These are phyloP conservation scores for Drosophila pseudoobscura DNA, from an alignment of 1,140 invertebrate species.

Conservation along the genomic window DNA sequence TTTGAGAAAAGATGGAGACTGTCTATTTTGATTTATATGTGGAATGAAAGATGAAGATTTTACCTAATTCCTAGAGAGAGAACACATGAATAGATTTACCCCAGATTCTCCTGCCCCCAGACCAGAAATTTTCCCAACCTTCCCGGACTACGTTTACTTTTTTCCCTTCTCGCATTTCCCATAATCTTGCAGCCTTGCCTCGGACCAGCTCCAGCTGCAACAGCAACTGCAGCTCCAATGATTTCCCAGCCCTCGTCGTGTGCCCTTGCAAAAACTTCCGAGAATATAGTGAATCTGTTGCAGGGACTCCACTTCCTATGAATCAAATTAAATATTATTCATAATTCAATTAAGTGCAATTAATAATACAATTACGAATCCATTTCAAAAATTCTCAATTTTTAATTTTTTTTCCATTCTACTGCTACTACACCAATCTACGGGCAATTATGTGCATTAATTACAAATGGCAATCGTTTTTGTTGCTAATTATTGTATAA, in stretches of 20 bases:
- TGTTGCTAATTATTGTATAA: conserved; percentile 74
- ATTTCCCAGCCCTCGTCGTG: conserved; percentile 36
- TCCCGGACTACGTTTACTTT: conserved; percentile 6
- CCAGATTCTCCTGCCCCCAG: neutral
- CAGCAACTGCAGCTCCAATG: neutral
- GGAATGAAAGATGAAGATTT: too few relatives aligned
- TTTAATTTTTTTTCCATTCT: conserved; percentile 35
- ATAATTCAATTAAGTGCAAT: conserved; percentile 78
- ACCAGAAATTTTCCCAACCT: conserved; percentile 18
- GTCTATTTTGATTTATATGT: too few relatives aligned
- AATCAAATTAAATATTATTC: conserved; percentile 52
- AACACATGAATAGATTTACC: too few relatives aligned
- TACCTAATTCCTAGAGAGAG: too few relatives aligned
- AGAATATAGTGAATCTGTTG: conserved; percentile 56
- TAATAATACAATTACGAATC: conserved; percentile 80
- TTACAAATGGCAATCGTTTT: conserved; percentile 76
- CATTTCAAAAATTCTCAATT: conserved; percentile 69
- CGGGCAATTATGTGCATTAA: conserved; percentile 78
- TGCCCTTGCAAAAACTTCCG: conserved; percentile 66
- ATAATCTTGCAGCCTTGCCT: conserved; percentile 37
- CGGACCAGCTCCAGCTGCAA: conserved; percentile 13
- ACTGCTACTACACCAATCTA: conserved; percentile 56
- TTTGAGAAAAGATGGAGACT: too few relatives aligned
- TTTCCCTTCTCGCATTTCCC: conserved; percentile 23
- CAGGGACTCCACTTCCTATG: conserved; percentile 54